phyloP scores from a whole-genome alignment of 2,888 invertebrate species.

The Leucoma salicis region DNA sequence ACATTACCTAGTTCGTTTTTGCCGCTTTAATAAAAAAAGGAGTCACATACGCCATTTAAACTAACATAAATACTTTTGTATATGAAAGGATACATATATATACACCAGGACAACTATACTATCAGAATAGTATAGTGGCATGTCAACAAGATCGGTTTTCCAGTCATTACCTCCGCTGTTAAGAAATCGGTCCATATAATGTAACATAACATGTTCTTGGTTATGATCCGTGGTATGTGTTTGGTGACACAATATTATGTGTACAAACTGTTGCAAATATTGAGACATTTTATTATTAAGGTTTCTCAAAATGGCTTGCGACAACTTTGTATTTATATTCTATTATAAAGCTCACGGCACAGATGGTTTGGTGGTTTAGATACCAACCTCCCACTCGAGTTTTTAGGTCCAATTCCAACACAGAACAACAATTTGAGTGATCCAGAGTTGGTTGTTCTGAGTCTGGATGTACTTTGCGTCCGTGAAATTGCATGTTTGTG shows the following conservation, averaged over 20 bases:
- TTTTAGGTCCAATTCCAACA: too few relatives aligned
- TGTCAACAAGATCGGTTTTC: conserved; percentile 1
- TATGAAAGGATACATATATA: too few relatives aligned
- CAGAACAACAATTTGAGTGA: too few relatives aligned
- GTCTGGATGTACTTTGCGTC: too few relatives aligned
- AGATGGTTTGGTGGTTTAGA: too few relatives aligned
- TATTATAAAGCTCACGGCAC: not conserved
- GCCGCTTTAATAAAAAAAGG: too few relatives aligned
- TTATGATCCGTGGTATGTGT: conserved; percentile 13
- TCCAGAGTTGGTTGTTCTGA: too few relatives aligned
- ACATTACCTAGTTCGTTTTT: too few relatives aligned
- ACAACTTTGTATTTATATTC: not conserved
- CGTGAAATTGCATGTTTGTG: too few relatives aligned
- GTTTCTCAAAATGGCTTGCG: not conserved
- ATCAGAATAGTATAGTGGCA: not conserved
- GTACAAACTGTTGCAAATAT: conserved; percentile 7
- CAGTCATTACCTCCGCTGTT: conserved; percentile 7
- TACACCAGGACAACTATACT: not conserved
- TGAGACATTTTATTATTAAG: conserved; percentile 6
- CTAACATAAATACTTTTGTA: too few relatives aligned
- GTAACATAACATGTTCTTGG: not conserved
- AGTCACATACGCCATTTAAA: too few relatives aligned
- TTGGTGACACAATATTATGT: conserved; percentile 23
- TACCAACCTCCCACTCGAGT: too few relatives aligned
- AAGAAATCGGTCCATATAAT: conserved; percentile 3